Conservation (phyloP, 1,140 invertebrate species). For the Penaeus indicus region DNA sequence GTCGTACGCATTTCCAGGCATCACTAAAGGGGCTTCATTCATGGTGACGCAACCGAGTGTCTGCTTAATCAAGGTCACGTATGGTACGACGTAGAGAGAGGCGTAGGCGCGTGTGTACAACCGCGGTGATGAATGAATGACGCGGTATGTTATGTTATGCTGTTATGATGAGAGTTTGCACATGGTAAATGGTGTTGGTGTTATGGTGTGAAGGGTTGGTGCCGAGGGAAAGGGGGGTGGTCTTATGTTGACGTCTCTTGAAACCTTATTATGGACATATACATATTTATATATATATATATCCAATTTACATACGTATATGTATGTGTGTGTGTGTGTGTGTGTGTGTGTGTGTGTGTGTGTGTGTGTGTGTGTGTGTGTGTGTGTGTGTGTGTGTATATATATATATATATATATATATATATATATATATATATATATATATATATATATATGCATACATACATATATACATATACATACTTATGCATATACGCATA, state of each 20-base stretch:
- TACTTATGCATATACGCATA: background rate
- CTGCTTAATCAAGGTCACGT: background rate
- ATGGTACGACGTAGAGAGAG: background rate
- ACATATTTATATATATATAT: too few species aligned
- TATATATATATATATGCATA: background rate
- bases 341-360: background rate
- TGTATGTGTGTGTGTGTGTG: background rate
- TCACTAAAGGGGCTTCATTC: background rate
- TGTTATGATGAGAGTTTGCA: too few species aligned
- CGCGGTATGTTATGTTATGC: too few species aligned
- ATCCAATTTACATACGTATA: too few species aligned
- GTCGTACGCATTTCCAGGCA: too few species aligned
- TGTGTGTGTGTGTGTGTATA: background rate
- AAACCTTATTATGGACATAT: too few species aligned
- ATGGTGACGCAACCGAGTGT: background rate
- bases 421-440: background rate
- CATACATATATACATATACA: background rate
- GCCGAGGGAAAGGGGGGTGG: too few species aligned
- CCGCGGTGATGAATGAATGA: too few species aligned
- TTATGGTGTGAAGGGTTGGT: too few species aligned
- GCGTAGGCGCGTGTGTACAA: background rate
- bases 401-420: background rate
- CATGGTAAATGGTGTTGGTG: too few species aligned
- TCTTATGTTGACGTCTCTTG: too few species aligned
- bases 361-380: background rate